Evolutionary conservation across 1,140 invertebrate species (phyloP).

Genomic region (Nebria ingens): DNA sequence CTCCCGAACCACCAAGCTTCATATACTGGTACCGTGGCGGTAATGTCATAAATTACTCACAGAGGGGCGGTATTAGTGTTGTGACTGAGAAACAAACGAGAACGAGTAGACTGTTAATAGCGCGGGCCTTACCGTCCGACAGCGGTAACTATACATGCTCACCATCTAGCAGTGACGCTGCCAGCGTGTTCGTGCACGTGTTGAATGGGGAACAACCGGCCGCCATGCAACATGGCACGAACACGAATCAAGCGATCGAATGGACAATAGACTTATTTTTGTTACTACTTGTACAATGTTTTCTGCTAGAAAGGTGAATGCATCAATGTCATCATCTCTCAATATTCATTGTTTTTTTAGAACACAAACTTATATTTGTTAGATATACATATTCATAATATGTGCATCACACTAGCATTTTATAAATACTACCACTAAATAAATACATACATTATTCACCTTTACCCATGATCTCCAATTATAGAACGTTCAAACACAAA

Average conservation of each 20-base stretch:
- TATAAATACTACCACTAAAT: too few relatives aligned
- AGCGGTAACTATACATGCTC: conserved; percentile 83
- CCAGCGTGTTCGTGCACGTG: conserved; percentile 53
- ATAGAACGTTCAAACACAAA: too few relatives aligned
- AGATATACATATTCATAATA: neutral
- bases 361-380: too few relatives aligned
- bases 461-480: too few relatives aligned
- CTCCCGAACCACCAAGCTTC: conserved; percentile 78
- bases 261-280: conserved; percentile 23
- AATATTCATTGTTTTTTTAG: too few relatives aligned
- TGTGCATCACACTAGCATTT: neutral
- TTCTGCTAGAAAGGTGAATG: conserved; percentile 21
- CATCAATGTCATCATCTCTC: too few relatives aligned
- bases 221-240: conserved; percentile 57
- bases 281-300: conserved; percentile 18
- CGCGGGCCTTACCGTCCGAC: conserved; percentile 61
- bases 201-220: conserved; percentile 60
- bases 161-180: conserved; percentile 42
- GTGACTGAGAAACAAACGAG: conserved; percentile 77
- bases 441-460: too few relatives aligned
- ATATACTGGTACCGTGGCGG: conserved; percentile 86
- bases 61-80: conserved; percentile 73
- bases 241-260: conserved; percentile 26
- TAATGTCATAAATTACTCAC: conserved; percentile 79
- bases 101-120: conserved; percentile 72